phyloP scores from a whole-genome alignment of 2,797 vertebrate species.

The Orestias chungarensis region DNA sequence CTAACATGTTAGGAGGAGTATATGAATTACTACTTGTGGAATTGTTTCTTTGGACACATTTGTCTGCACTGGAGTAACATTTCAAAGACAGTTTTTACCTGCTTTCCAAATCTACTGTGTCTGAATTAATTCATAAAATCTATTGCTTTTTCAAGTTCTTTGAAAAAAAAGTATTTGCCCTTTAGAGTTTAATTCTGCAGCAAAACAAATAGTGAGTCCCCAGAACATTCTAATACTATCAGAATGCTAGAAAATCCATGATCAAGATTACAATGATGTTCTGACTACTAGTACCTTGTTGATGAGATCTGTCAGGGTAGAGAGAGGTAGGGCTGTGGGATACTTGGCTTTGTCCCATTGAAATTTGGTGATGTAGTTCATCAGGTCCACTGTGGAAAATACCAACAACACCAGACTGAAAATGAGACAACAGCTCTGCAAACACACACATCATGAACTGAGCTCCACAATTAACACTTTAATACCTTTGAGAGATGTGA shows the following conservation, averaged over 20 bases:
- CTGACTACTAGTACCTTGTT: conserved; percentile 83
- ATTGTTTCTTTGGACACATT: too few relatives aligned
- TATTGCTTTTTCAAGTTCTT: too few relatives aligned
- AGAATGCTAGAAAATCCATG: background rate
- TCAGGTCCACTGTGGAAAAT: conserved; percentile 83
- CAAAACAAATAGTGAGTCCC: too few relatives aligned
- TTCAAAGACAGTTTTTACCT: too few relatives aligned
- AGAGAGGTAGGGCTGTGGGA: conserved; percentile 86
- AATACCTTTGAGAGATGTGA: conserved; percentile 77
- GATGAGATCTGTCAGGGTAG: conserved; percentile 87
- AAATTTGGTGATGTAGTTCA: conserved; percentile 88
- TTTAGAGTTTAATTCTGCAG: background rate
- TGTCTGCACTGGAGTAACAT: too few relatives aligned
- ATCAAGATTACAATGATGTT: background rate
- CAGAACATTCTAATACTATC: too few relatives aligned
- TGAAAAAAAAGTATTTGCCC: background rate
- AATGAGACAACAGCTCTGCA: background rate
- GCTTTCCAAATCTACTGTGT: too few relatives aligned
- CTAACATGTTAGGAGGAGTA: too few relatives aligned
- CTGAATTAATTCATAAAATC: too few relatives aligned
- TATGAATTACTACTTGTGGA: too few relatives aligned
- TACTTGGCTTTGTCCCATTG: conserved; percentile 98
- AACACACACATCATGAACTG: background rate
- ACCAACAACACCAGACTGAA: background rate
- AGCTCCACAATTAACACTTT: conserved; percentile 3